Percentiles rank a stretch among this genome's conserved stretches.
Conservation (phyloP, 2,113 vertebrate genomes). For the Rana temporaria region DNA sequence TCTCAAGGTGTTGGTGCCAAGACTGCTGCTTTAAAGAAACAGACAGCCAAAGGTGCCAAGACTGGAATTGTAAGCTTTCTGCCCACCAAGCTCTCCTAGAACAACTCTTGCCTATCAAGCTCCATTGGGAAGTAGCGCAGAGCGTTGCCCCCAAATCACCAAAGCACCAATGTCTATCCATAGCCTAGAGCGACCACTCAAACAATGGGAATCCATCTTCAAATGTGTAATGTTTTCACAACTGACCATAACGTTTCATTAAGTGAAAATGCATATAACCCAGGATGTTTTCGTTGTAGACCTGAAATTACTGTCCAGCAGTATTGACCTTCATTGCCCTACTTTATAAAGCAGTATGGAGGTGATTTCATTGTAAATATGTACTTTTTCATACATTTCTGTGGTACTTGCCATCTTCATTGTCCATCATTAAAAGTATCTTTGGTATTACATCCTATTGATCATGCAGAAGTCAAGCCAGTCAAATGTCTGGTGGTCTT, state of each 20-base stretch:
- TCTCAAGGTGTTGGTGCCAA: conserved; percentile 60
- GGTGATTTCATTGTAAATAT: conserved; percentile 92
- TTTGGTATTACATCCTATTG: conserved; percentile 80
- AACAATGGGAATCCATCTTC: conserved; percentile 49
- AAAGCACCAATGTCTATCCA: conserved; percentile 30
- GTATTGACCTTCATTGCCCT: conserved; percentile 62
- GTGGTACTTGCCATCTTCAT: conserved; percentile 87
- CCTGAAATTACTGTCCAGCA: conserved; percentile 66
- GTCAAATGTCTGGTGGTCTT: conserved; percentile 69
- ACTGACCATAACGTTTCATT: conserved; percentile 61
- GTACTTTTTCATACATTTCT: conserved; percentile 79
- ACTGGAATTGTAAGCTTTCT: conserved; percentile 20
- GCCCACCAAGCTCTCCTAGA: conserved; percentile 11
- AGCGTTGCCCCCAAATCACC: conserved; percentile 36
- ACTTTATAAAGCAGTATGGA: conserved; percentile 77
- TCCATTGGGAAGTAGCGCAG: conserved; percentile 4
- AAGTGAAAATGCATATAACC: conserved; percentile 62
- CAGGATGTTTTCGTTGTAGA: conserved; percentile 65
- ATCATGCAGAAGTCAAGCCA: conserved; percentile 70
- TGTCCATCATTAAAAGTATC: conserved; percentile 86
- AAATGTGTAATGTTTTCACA: conserved; percentile 52
- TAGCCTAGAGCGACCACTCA: conserved; percentile 48
- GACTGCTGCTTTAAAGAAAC: conserved; percentile 62
- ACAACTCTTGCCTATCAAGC: conserved; percentile 36
- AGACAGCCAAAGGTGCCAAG: conserved; percentile 58